Evolutionary conservation across 2,888 invertebrate species (phyloP), one percentile per base, ranked within the genome.

Genomic region (Gymnocheta viridis): DNA sequence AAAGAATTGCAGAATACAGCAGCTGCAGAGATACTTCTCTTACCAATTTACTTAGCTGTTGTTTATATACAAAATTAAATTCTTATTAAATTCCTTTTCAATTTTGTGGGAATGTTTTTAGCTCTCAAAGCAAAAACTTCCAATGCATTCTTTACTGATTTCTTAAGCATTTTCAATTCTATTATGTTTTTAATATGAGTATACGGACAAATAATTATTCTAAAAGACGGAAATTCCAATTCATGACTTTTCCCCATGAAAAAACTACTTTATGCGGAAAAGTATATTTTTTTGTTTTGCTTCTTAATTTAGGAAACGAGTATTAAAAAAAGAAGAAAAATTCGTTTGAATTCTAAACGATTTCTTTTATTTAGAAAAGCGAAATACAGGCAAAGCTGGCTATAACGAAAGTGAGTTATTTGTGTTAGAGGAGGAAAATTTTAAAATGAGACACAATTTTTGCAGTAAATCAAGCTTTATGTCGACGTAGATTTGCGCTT

Each of bases 341-440:
- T 10, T 29, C 14, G 17, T 29, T 51, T 78, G 62, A 77, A 80
- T 77, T 84, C 80, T 67, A 77, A 79, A 77, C 58, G 72, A 66
- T 72, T 83, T 72, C 83, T 74, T 76, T 51, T 72, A 67, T 70
- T 74, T 54, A 56, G 56, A 35, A 58, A 67, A 76, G 35, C 24
- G 7, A 41, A 51, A 27, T 62, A 54, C 54, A 54, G 54, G 2
- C 10, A 14, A 54, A 0, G 2, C 14, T 10, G 0, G 14, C 12
- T 54, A 54, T 54, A 54, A 54, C 27, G 27, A 54, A 27, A n/a
- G n/a, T n/a, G n/a, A n/a, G n/a, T n/a, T n/a, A n/a, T n/a, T n/a
- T n/a, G n/a, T n/a, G n/a, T n/a, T n/a, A n/a, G n/a, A n/a, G n/a
- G n/a, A n/a, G n/a, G n/a, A n/a, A n/a, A n/a, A n/a, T n/a, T n/a